A percentile compares a stretch with the other conserved stretches of the same genome.
These are phyloP conservation scores for Aurelia sp. DNA, from an alignment of 30 jellyfish, hydroid and myxozoan species.

Conservation along the genomic window DNA sequence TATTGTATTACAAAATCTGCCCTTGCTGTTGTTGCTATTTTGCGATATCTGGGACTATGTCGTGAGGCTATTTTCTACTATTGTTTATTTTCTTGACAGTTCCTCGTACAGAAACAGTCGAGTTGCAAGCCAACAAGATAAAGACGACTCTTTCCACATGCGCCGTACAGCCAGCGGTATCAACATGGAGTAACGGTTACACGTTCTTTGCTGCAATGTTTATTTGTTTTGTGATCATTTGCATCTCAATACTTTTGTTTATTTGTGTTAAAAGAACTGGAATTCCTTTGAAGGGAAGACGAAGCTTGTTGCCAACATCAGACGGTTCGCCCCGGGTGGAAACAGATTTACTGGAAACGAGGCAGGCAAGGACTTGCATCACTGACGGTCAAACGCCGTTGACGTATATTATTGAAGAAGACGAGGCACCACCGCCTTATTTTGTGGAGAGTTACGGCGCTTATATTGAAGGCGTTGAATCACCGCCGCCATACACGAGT, in stretches of 20 bases:
- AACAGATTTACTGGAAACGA: slow-evolving; percentile 10
- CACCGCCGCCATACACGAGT: slow-evolving; percentile 82
- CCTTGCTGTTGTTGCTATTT: no score
- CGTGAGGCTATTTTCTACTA: no score
- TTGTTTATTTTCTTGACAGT: no score
- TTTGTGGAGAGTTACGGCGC: slow-evolving; percentile 5
- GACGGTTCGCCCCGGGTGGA: neutral
- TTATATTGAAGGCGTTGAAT: slow-evolving; percentile 37
- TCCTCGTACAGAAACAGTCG: no score
- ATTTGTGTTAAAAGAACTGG: slow-evolving; percentile 48
- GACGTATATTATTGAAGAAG: slow-evolving; percentile 42
- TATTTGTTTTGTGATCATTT: slow-evolving; percentile 23
- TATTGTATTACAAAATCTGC: no score
- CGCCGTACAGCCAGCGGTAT: neutral
- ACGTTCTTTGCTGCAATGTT: slow-evolving; percentile 63
- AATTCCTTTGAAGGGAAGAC: slow-evolving; percentile 27
- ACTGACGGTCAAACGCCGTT: slow-evolving; percentile 38
- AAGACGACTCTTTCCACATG: slow-evolving; percentile 9
- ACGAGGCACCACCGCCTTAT: slow-evolving; percentile 77
- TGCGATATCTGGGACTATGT: no score
- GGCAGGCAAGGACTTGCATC: slow-evolving; percentile 57
- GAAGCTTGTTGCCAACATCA: neutral
- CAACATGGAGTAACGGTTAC: slow-evolving; percentile 28
- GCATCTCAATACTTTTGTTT: slow-evolving; percentile 10
- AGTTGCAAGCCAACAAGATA: slow-evolving; percentile 12